Conservation (phyloP, 1,140 invertebrate genomes). For the Coboldia fuscipes region DNA sequence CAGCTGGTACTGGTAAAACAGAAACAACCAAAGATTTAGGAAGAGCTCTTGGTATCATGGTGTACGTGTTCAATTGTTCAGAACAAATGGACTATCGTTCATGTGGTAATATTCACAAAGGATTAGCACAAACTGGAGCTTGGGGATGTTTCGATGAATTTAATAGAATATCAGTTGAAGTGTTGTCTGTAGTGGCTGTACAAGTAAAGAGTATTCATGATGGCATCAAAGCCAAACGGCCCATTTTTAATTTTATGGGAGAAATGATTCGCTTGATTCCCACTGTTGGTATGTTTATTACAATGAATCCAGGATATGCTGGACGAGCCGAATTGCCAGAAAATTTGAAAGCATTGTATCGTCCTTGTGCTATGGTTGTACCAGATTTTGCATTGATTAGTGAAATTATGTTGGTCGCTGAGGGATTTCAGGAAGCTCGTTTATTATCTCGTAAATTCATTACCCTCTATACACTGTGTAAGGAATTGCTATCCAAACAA, state of each 20-base stretch:
- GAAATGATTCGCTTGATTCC: constrained; percentile 52
- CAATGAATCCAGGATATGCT: constrained; percentile 82
- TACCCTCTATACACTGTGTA: constrained; percentile 71
- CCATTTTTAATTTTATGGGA: constrained; percentile 64
- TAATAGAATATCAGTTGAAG: constrained; percentile 82
- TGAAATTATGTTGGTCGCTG: constrained; percentile 86
- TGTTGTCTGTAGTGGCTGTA: constrained; percentile 80
- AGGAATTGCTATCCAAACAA: constrained; percentile 74
- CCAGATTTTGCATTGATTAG: constrained; percentile 84
- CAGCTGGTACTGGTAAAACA: constrained; percentile 73
- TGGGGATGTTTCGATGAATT: constrained; percentile 95
- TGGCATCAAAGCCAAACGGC: constrained; percentile 59
- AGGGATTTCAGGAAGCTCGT: constrained; percentile 75
- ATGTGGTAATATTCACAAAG: constrained; percentile 78
- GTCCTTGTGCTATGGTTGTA: constrained; percentile 88
- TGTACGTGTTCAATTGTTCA: constrained; percentile 90
- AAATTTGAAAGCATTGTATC: constrained; percentile 14
- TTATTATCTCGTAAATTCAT: constrained; percentile 78
- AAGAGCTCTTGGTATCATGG: constrained; percentile 76
- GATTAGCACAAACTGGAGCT: constrained; percentile 72
- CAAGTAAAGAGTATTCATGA: constrained; percentile 66
- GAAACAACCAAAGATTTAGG: constrained; percentile 89
- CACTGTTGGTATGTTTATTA: constrained; percentile 80
- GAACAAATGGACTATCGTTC: constrained; percentile 95
- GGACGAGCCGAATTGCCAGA: constrained; percentile 57